Conservation (phyloP, 2,113 vertebrate genomes). For the Gambusia holbrooki region DNA sequence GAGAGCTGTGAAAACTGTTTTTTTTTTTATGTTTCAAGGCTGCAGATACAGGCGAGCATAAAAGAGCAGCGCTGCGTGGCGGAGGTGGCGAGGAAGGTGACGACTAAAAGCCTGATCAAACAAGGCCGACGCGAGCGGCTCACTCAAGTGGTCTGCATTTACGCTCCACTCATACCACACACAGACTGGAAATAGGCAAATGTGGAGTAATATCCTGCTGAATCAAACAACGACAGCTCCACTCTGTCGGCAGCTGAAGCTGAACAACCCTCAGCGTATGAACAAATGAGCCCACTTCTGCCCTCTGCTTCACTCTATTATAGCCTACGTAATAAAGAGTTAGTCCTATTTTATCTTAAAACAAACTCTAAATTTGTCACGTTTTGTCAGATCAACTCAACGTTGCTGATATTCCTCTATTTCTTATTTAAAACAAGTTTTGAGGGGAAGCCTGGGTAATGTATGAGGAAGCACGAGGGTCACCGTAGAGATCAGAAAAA, state of each 20-base stretch:
- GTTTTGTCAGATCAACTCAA: too few relatives aligned
- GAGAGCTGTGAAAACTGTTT: slow-evolving; percentile 23
- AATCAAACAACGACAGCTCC: slow-evolving; percentile 1
- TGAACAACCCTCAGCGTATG: neutral
- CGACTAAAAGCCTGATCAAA: slow-evolving; percentile 58
- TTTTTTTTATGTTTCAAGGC: slow-evolving; percentile 50
- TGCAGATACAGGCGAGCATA: slow-evolving; percentile 35
- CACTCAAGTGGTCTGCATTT: slow-evolving; percentile 35
- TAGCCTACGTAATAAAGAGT: too few relatives aligned
- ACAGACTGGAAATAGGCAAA: slow-evolving; percentile 12
- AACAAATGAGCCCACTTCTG: neutral
- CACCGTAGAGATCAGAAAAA: too few relatives aligned
- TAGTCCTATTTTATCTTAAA: too few relatives aligned
- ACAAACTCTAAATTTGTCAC: too few relatives aligned
- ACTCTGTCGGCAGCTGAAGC: neutral
- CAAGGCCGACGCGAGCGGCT: slow-evolving; percentile 32
- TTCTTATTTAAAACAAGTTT: too few relatives aligned
- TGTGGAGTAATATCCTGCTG: slow-evolving; percentile 4
- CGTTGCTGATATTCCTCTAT: too few relatives aligned
- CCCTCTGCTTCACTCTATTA: neutral
- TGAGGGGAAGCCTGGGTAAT: too few relatives aligned
- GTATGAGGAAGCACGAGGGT: too few relatives aligned
- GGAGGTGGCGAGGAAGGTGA: slow-evolving; percentile 5
- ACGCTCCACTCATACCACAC: neutral
- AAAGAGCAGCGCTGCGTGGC: slow-evolving; percentile 44